Evolutionary conservation across 1,140 invertebrate species (phyloP), one percentile per base, ranked within the genome.

Genomic region (Diploscapter pachys): DNA sequence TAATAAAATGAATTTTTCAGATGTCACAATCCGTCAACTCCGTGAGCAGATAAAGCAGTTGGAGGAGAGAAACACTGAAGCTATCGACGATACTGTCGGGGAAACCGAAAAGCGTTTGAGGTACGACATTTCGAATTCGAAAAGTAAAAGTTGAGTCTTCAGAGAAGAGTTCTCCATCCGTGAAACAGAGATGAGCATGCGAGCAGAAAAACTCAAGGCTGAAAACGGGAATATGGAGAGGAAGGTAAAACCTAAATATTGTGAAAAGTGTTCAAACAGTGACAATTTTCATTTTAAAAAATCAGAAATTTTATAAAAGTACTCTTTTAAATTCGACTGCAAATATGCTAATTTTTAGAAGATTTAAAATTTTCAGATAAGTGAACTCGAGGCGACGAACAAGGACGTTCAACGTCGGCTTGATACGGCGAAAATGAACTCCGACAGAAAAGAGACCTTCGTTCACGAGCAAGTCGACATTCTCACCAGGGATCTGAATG

Each of bases 21-120:
- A 76, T 76, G 75, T 76, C 70, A 76, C 72, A 59, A 63, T 76
- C 5, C 69, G 75, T 54, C 72, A 76, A 57, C 49, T 76, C 31
- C 59, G 70, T 11, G 75, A 76, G 48, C 72, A 63, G 11, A 48
- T 76, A n/a, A 73, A 76, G 52, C 56, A 71, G 49, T 56, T 76
- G 6, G 75, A 76, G 63, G 57, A 54, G 31, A 71, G 72, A 13
- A 76, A 76, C n/a, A 63, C 48, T 8, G 13, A 11, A 8, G 71
- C n/a, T 5, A 53, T 72, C 49, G 71, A 72, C 11, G 49, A 62
- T n/a, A 31, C 59, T 50, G 31, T 72, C 55, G 54, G 61, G 51
- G 71, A 72, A 49, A 72, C 71, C 31, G 71, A 72, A 52, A 53
- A 55, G 8, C 8, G 69, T 6, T n/a, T 71, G 54, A 5, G 11